Base-by-base conservation (phyloP, 1,140 invertebrate genomes). In the Drosophila ficusphila region DNA sequence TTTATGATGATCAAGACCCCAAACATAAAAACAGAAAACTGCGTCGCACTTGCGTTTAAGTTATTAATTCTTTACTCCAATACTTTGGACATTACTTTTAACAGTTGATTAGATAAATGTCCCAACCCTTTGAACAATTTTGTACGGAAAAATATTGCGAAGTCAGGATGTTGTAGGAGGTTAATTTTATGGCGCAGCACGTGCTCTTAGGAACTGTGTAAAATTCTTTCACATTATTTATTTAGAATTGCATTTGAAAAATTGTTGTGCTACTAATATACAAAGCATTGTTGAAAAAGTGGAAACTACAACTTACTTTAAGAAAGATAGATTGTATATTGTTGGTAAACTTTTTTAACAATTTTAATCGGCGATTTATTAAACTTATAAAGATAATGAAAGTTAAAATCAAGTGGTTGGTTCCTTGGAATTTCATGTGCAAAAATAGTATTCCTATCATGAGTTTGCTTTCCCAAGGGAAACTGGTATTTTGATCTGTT, bases 21-120 rank as follows among this genome's bases (percentile, higher is more conserved):
- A 42, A 19, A 25, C 27, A 27, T 5, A n/a, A 12, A 65, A 27
- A 7, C 36, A 39, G 4, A 31, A 33, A 51, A 67, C 14, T 67
- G 21, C 64, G 64, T 42, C 61, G 64, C 16, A 41, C n/a, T 21
- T 18, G 19, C 9, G 6, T 16, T 4, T 3, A 25, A 49, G 41
- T n/a, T 38, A 49, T 27, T 18, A 23, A 7, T 12, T n/a, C 16
- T 18, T 25, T 14, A 1, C 6, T 27, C 16, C 12, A 8, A 27
- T 33, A 19, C 18, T 60, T 33, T 25, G 14, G 62, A 7, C 34
- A 49, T 9, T 18, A 21, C 25, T 23, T 31, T 41, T 14, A 41
- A 14, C 7, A 21, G 7, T 27, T 51, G 62, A 68, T 68, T 52
- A 68, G 64, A 68, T 68, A 68, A 68, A 67, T 34, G 36, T 23